Base-by-base conservation (phyloP, 2,113 vertebrate species). In the Labeo rohita region DNA sequence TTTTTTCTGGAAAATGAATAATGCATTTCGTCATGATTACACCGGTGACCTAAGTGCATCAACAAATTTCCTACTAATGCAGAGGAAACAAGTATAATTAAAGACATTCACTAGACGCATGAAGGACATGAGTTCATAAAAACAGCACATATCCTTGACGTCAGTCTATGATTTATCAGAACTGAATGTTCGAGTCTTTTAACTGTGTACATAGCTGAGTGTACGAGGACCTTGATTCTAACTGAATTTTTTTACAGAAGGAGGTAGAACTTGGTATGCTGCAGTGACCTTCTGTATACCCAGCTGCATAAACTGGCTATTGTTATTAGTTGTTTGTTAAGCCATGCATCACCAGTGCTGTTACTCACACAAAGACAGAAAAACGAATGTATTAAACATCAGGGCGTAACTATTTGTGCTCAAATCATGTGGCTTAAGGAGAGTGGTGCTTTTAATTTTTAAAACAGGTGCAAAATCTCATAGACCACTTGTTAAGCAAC, bases 291-390 rank as follows among this genome's bases (percentile, higher is more conserved):
- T 74, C 10, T 49, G 11, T 23, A 74, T 18, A 72, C 39, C 16
- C 8, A 21, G 68, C 66, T 39, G 36, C 36, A 43, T 13, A 13
- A 10, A 3, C 72, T 13, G 10, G 18, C 4, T 21, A 73, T 73
- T 34, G 12, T 52, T 52, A 76, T 76, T 52, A 34, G 11, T 34
- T 52, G 74, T 52, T 52, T 63, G 61, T 63, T 34, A 15, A 50
- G 11, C 15, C 47, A 52, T 16, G 23, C 23, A 0, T 73, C 39
- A 47, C 21, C 21, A 47, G 47, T 12, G 70, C 43, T n/a, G 1
- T 73, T 73, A 73, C 70, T 23, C 70, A 73, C 47, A 47, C 70
- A 72, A 72, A 76, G 1, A 50, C n/a, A 47, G n/a, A n/a, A 73
- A 45, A 73, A 10, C 18, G 3, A 45, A 47, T 76, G 47, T 50